Evolutionary conservation across 1,140 invertebrate species (phyloP).

Genomic region (Dolichoris vasculosae): DNA sequence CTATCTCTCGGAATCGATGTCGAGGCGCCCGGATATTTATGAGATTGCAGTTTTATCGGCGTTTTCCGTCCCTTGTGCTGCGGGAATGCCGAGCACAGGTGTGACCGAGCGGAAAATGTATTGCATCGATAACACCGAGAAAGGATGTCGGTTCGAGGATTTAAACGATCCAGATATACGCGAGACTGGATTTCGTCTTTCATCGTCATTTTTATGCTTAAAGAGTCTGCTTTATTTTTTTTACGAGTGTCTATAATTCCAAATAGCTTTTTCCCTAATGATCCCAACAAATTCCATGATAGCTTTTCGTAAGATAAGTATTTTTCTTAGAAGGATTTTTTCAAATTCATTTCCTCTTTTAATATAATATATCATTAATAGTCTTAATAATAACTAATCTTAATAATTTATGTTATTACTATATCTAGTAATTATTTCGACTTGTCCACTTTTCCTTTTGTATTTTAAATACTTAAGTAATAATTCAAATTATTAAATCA

Average conservation of each 20-base stretch:
- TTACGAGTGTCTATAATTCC: background rate
- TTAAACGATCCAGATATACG: background rate
- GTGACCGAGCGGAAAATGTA: background rate
- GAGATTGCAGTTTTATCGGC: background rate
- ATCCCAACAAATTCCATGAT: too few relatives aligned
- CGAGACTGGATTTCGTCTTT: background rate
- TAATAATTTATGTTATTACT: background rate
- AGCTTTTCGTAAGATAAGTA: too few relatives aligned
- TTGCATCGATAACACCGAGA: background rate
- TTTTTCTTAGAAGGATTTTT: too few relatives aligned
- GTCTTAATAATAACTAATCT: too few relatives aligned
- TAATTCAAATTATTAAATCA: background rate
- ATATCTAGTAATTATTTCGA: background rate
- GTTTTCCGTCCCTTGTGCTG: background rate
- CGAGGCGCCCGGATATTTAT: background rate
- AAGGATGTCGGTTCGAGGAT: background rate
- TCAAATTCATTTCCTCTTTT: too few relatives aligned
- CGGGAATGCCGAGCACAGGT: background rate
- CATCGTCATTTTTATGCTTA: too few relatives aligned
- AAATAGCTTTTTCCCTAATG: background rate
- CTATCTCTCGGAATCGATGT: background rate
- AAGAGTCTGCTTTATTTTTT: too few relatives aligned
- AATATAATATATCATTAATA: too few relatives aligned
- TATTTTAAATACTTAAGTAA: background rate
- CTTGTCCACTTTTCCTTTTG: background rate